Conservation (phyloP, 2,888 invertebrate species). For the Theodoxus fluviatilis region DNA sequence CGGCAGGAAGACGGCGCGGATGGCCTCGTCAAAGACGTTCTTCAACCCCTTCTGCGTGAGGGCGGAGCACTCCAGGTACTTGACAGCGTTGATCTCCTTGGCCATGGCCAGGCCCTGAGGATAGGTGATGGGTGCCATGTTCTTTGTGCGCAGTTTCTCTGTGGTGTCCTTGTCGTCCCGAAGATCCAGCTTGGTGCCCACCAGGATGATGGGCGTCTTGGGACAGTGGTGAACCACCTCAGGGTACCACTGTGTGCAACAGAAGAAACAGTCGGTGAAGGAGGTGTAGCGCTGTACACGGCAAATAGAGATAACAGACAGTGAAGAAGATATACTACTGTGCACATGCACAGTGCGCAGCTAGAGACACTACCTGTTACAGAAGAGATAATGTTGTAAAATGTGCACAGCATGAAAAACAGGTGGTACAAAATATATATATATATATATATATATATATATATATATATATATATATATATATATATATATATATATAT, state of each 20-base stretch:
- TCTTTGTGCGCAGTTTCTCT: not conserved
- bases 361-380: too few relatives aligned
- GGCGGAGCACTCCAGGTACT: constrained; percentile 23
- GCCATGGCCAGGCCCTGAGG: constrained; percentile 15
- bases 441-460: too few relatives aligned
- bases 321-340: too few relatives aligned
- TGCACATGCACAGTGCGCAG: too few relatives aligned
- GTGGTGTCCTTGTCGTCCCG: not conserved
- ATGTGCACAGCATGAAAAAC: too few relatives aligned
- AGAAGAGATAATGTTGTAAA: too few relatives aligned
- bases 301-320: too few relatives aligned
- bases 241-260: constrained; percentile 17
- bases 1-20: constrained; percentile 15
- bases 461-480: too few relatives aligned
- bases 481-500: too few relatives aligned
- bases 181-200: constrained; percentile 23
- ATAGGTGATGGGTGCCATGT: constrained; percentile 8
- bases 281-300: too few relatives aligned
- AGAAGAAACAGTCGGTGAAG: too few relatives aligned
- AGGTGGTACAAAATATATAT: too few relatives aligned
- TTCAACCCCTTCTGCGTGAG: constrained; percentile 18
- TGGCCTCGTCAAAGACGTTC: constrained; percentile 21
- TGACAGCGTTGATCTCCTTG: constrained; percentile 20
- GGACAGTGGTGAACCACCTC: constrained; percentile 23
- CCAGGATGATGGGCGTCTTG: constrained; percentile 15